phyloP scores from a whole-genome alignment of 2,888 invertebrate genomes.

The Pheosia tremula region DNA sequence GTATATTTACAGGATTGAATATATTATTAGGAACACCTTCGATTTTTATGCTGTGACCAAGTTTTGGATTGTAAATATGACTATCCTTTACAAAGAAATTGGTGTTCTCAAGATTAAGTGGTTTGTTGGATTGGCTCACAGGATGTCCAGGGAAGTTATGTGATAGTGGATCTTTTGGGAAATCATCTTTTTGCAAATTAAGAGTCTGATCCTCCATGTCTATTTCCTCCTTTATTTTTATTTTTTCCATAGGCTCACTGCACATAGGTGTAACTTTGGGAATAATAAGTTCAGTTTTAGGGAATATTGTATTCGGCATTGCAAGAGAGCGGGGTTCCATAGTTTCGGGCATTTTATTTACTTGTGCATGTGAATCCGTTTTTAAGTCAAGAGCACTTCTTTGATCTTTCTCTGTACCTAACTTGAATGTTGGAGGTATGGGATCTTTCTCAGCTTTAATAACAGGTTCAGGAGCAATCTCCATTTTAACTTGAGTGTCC shows the following conservation, averaged over 20 bases:
- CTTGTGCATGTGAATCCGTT: constrained; percentile 56
- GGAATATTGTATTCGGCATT: constrained; percentile 61
- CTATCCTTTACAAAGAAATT: constrained; percentile 79
- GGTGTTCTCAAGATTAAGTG: constrained; percentile 76
- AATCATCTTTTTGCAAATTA: constrained; percentile 77
- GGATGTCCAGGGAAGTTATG: constrained; percentile 73
- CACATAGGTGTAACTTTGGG: constrained; percentile 85
- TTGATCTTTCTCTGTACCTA: constrained; percentile 67
- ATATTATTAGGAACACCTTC: constrained; percentile 73
- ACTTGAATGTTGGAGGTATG: constrained; percentile 62
- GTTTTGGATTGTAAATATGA: constrained; percentile 76
- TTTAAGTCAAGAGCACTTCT: constrained; percentile 71
- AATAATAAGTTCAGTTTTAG: constrained; percentile 86
- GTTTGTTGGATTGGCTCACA: constrained; percentile 67
- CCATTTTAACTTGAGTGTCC: constrained; percentile 67
- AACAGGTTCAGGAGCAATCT: constrained; percentile 57
- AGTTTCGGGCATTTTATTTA: constrained; percentile 59
- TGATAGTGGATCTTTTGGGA: constrained; percentile 74
- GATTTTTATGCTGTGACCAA: constrained; percentile 74
- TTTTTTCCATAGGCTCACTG: constrained; percentile 76
- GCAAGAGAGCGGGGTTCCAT: constrained; percentile 60
- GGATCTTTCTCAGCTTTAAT: constrained; percentile 74
- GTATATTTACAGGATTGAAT: constrained; percentile 74
- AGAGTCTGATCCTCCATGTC: constrained; percentile 73
- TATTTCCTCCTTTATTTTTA: constrained; percentile 81